Evolutionary conservation across 1,140 invertebrate species (phyloP), one percentile per base, ranked within the genome.

Genomic region (Caenorhabditis latens): DNA sequence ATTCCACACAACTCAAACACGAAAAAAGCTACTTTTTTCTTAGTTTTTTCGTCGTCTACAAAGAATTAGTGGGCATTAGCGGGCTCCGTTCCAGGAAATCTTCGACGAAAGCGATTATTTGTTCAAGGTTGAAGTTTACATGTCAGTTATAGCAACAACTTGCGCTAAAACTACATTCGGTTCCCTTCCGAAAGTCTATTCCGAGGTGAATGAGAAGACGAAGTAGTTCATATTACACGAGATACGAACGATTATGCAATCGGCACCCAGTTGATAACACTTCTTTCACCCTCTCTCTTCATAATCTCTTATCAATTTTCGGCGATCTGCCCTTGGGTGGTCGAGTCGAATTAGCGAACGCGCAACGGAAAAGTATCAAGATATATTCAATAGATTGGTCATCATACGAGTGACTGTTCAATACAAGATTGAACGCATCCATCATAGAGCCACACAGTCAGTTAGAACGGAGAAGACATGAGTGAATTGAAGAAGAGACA

Each of bases 1-100:
- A 58, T 63, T 63, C 21, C 11, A 32, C 11, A 32, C 14, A 71
- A 71, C 42, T 71, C 65, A 71, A 71, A 71, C 24, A 71, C 13
- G 42, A 32, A 19, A 46, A 7, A n/a, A 19, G 11, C 24, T 1
- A 32, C 0, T 2, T 0, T 32, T 32, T 32, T 32, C 32, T 32
- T 32, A 32, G 21, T 65, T 6, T 21, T 71, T 46, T 71, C 24
- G 11, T 5, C 8, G 21, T 32, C 13, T 9, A 65, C 21, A 65
- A 9, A 42, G n/a, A 65, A 14, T 65, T 40, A 42, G 32, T 42
- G 40, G 9, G 63, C 40, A 65, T 65, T 65, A 65, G 63, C 13
- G 63, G 40, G 9, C n/a, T 11, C 63, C 40, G 32, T 65, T 65
- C 63, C 40, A 40, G 63, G 63, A 65, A 65, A 42, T 19, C 24